Evolutionary conservation across 2,797 vertebrate species (phyloP), one percentile per base, ranked within the genome.

Genomic region (Anguilla obscura): DNA sequence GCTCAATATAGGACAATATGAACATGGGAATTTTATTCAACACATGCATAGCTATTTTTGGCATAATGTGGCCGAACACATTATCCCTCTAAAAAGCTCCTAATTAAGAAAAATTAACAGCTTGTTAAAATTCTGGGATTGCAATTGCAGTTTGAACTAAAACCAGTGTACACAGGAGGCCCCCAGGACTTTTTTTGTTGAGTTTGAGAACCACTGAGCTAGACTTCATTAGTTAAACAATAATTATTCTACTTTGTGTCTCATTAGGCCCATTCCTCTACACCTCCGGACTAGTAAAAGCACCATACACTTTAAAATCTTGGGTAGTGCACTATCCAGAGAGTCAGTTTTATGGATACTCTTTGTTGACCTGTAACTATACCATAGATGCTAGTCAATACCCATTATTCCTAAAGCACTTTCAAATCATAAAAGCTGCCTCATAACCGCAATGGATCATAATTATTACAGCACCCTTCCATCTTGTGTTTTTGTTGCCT

Each of bases 341-440:
- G 4, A 66, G 30, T 63, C 27, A n/a, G 16, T 48, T 50, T 16
- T 24, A 3, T 86, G 24, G 21, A 33, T 52, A 40, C 40, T 40
- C 18, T 12, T 86, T 87, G 56, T 69, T 8, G 9, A 36, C 56
- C 27, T 84, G 50, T 71, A 54, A 79, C 45, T 33, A 18, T 36
- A 54, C 84, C 66, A 88, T 76, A 21, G 66, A 45, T 58, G 33
- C 48, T 69, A n/a, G 24, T 69, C 63, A 69, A 69, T n/a, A 27
- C 8, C 63, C 21, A 21, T 63, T 63, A 3, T 63, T 16, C 58
- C 3, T 24, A 21, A 63, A 63, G 21, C 21, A 24, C 3, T 24
- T 24, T 12, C 33, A 36, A 3, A 76, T 79, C 33, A 36, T 79
- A 16, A 79, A 4, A 40, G 74, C 30, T 7, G 14, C 5, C 16